Base-by-base conservation (phyloP, 2,888 invertebrate species). In the Vandiemenella viatica region DNA sequence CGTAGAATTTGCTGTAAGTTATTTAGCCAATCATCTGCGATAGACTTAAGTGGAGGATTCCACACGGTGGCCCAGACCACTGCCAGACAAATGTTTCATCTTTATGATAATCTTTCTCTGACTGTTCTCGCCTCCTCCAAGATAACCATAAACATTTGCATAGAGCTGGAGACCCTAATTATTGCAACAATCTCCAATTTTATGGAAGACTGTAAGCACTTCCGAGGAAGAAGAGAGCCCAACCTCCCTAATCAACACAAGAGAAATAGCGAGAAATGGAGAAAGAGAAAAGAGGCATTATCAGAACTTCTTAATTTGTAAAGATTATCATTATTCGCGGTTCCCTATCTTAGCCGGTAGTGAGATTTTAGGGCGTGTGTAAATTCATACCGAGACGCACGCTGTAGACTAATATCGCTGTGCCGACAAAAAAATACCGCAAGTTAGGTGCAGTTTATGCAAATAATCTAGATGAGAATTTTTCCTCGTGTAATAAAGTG, bases 401-500 rank as follows among this genome's bases (percentile, higher is more conserved):
- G 49, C 47, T 47, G 54, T 55, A 48, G 57, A 51, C 55, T 53
- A 53, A 53, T 55, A 55, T 53, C 50, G 50, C 52, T 43, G 53
- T 46, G 52, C 53, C 49, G 49, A 53, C 52, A 51, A 55, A 52
- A 50, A 46, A 51, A 61, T 60, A 59, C 59, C 58, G 58, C 57
- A 59, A 60, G 60, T 58, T 62, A 62, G 62, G 61, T 64, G 64
- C 65, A 65, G 63, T 68, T 68, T 67, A 68, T 67, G 67, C 66
- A 68, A 68, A 68, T 67, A 66, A 66, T 65, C 64, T 64, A 65
- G 66, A 67, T 66, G 65, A 65, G 65, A 64, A 66, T 67, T 66
- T 66, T 65, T 64, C 63, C 63, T 64, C 62, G 58, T 57, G 62
- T 58, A 60, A 62, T 65, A 65, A 65, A 65, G 58, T 64, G 60